Percentiles rank a stretch among this genome's conserved stretches.
Conservation (phyloP, 2,797 vertebrate genomes). For the Falco novaeseelandiae region DNA sequence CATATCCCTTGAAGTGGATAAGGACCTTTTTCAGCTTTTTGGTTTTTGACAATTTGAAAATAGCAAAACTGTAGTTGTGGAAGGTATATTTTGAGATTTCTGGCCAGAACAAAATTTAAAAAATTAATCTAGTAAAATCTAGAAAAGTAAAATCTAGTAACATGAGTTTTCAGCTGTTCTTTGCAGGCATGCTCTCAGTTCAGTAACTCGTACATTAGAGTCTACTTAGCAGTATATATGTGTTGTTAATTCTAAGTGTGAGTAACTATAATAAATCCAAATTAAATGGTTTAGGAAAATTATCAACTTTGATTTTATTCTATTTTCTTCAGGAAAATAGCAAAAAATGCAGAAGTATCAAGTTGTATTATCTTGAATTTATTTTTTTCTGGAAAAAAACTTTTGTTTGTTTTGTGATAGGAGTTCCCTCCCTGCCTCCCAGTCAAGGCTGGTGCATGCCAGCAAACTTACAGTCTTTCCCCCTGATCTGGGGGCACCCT, state of each 20-base stretch:
- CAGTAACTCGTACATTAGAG: not conserved
- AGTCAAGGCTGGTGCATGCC: not conserved
- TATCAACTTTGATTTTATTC: not conserved
- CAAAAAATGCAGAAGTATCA: not conserved
- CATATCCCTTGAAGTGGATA: not conserved
- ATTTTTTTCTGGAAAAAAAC: not conserved
- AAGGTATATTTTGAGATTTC: not conserved
- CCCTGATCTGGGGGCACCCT: not conserved
- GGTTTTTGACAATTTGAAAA: not conserved
- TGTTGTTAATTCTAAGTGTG: not conserved
- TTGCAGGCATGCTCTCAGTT: not conserved
- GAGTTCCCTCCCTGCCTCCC: fast-evolving
- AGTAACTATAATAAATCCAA: not conserved
- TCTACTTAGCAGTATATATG: not conserved
- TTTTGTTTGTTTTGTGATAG: not conserved
- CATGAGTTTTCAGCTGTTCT: not conserved
- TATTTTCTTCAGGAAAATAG: not conserved
- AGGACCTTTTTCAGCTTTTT: not conserved
- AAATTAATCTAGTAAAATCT: too few relatives aligned
- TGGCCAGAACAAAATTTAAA: not conserved
- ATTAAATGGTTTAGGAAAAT: not conserved
- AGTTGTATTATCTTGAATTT: not conserved
- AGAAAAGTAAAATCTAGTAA: not conserved
- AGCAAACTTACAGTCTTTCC: not conserved
- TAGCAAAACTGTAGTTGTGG: not conserved